Evolutionary conservation across 2,888 invertebrate species (phyloP).

Genomic region (Stenodema calcarata): DNA sequence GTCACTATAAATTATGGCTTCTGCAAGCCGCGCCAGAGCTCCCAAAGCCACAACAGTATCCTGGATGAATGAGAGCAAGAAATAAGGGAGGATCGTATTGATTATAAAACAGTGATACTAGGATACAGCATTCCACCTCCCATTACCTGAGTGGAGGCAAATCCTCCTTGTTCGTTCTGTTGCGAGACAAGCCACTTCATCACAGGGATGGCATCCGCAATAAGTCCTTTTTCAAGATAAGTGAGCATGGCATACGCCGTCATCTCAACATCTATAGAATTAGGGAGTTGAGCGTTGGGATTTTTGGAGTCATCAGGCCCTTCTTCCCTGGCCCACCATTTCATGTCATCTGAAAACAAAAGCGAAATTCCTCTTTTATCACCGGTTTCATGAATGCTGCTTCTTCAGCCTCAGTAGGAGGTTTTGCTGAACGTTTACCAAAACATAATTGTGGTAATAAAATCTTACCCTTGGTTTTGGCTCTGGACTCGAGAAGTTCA

Average conservation of each 20-base stretch:
- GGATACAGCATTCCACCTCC: too few species aligned
- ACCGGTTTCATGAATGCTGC: neutral
- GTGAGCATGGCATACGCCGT: constrained; percentile 87
- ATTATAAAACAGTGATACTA: too few species aligned
- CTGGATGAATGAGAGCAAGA: constrained; percentile 59
- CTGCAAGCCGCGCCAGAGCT: constrained; percentile 73
- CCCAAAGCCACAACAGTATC: constrained; percentile 79
- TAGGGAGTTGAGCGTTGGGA: constrained; percentile 71
- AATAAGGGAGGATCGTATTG: too few species aligned
- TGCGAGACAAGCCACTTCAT: constrained; percentile 77
- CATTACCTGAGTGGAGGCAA: constrained; percentile 71
- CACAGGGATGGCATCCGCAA: constrained; percentile 68
- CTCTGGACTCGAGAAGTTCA: constrained; percentile 67
- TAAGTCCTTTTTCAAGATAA: constrained; percentile 65
- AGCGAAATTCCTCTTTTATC: too few species aligned
- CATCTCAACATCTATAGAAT: constrained; percentile 81
- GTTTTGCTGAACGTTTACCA: too few species aligned
- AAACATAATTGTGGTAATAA: constrained; percentile 16
- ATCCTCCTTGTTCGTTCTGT: constrained; percentile 74
- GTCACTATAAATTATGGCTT: constrained; percentile 65
- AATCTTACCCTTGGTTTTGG: constrained; percentile 62
- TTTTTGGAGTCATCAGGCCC: constrained; percentile 67
- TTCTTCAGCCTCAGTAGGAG: too few species aligned
- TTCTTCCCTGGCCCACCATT: constrained; percentile 81
- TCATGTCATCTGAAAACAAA: constrained; percentile 60